Evolutionary conservation across 2,888 invertebrate genomes (phyloP), one percentile per base, ranked within the genome.

Genomic region (Lymantria monacha): DNA sequence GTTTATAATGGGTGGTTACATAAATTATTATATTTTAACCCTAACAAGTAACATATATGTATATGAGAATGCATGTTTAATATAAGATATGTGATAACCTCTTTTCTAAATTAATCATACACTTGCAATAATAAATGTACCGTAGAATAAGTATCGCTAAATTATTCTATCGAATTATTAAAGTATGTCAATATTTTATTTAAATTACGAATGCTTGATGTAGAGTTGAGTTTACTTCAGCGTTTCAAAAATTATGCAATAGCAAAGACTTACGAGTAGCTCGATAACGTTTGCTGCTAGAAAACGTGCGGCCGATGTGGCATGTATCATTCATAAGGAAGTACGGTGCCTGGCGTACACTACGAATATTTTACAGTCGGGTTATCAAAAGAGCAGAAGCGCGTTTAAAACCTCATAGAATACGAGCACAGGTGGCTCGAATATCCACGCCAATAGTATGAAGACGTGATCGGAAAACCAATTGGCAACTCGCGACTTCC

Each of bases 241-340:
- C 49, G 69, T 63, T 71, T 73, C 59, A 69, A 59, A 71, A 77
- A 77, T 81, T 81, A 80, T 83, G 79, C 77, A 77, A 70, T 65
- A 69, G 33, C 10, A 33, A 33, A 51, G 53, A 67, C 55, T 46
- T 70, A 70, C 69, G 76, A 76, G 70, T 72, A 66, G 69, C 70
- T 73, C 66, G 69, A 72, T 74, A 69, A 66, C 70, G 63, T 63
- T 66, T 61, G 61, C 57, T 63, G 68, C 61, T 59, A 61, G 63
- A 65, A 62, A 61, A 62, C 63, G 72, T 63, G 70, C 69, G 71
- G 66, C 74, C 70, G 69, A 62, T 71, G 70, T 70, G 78, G 76
- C 83, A 88, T 89, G 88, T 88, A 87, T 89, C 87, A 89, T 89
- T 87, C 87, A 87, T 87, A 87, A 85, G 86, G 77, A 85, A 83